phyloP scores from a whole-genome alignment of 2,797 vertebrate genomes.

The Falco columbarius region DNA sequence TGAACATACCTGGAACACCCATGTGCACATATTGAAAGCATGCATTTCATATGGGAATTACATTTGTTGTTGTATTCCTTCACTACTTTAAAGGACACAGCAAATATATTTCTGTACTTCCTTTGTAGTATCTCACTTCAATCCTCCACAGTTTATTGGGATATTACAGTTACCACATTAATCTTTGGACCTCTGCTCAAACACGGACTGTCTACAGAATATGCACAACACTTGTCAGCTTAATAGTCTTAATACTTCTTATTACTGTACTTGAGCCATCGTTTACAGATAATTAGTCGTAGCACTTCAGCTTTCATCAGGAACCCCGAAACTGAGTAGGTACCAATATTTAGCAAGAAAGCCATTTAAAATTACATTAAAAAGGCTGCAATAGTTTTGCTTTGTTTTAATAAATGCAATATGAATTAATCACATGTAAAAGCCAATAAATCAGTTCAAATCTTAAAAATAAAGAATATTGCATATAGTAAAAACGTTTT shows the following conservation, averaged over 20 bases:
- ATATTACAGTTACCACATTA: neutral
- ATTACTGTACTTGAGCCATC: neutral
- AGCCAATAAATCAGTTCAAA: neutral
- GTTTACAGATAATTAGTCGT: rapidly evolving
- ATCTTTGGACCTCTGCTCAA: neutral
- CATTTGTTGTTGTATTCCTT: neutral
- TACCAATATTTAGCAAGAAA: neutral
- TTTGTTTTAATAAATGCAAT: neutral
- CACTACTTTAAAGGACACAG: neutral
- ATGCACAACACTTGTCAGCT: neutral
- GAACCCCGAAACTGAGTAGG: neutral
- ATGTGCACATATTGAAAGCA: neutral
- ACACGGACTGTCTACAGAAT: rapidly evolving
- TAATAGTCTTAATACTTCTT: neutral
- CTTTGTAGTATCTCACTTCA: neutral
- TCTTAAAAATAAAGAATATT: neutral
- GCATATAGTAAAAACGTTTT: neutral
- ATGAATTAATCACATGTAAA: neutral
- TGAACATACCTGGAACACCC: neutral
- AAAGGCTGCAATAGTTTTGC: neutral
- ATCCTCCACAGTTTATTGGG: neutral
- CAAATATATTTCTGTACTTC: neutral
- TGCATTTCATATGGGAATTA: neutral
- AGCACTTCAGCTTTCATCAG: neutral
- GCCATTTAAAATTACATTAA: neutral